Conservation (phyloP, 2,797 vertebrate genomes). For the Rhinogobio ventralis region DNA sequence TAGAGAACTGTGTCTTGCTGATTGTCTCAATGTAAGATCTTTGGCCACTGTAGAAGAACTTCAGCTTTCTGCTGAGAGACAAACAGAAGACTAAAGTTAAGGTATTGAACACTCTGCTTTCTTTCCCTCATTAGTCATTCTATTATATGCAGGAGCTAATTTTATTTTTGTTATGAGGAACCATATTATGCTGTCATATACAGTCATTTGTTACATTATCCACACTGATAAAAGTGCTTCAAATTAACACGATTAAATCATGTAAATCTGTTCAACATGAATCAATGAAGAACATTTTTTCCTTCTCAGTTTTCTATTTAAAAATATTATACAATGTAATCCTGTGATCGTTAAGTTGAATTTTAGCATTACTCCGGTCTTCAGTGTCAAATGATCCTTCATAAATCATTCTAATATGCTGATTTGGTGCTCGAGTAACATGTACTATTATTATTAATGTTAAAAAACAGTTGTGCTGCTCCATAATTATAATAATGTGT, state of each 20-base stretch:
- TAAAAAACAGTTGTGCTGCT: not conserved
- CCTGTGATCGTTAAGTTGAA: too few species aligned
- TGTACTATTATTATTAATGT: too few species aligned
- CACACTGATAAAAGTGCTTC: not conserved
- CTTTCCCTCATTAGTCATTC: constrained; percentile 43
- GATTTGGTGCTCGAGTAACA: too few species aligned
- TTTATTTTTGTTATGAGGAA: not conserved
- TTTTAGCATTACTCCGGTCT: too few species aligned
- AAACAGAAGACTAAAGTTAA: constrained; percentile 8
- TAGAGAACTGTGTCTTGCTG: constrained; percentile 59
- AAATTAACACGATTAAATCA: not conserved
- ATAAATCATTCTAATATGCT: too few species aligned
- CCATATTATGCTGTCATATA: not conserved
- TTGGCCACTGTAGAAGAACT: constrained; percentile 68
- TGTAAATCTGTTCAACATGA: not conserved
- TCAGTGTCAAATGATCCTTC: too few species aligned
- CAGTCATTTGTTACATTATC: constrained; percentile 1
- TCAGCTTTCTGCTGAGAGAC: constrained; percentile 54
- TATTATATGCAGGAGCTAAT: not conserved
- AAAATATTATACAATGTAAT: too few species aligned
- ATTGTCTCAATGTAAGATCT: constrained; percentile 66
- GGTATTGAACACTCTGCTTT: constrained; percentile 53
- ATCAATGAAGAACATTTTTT: not conserved
- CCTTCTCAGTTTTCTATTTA: too few species aligned
- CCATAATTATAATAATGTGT: too few species aligned